These are phyloP conservation scores for Agrochola macilenta DNA, from an alignment of 2,888 invertebrate species.

Conservation along the genomic window DNA sequence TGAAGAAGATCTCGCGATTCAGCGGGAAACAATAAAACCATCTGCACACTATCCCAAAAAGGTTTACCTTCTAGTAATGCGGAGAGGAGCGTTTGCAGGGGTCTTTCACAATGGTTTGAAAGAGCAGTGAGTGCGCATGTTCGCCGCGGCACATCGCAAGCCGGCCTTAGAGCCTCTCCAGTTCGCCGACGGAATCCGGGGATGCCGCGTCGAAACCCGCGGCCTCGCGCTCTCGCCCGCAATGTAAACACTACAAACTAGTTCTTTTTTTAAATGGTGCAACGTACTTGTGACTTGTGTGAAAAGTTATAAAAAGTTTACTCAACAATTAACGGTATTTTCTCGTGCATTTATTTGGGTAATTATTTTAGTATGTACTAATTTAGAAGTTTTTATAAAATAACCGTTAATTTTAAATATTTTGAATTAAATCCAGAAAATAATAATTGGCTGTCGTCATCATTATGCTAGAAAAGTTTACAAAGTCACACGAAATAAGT, in stretches of 20 bases:
- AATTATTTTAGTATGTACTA: slow-evolving; percentile 50
- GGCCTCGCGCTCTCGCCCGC: slow-evolving; percentile 68
- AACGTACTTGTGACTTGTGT: slow-evolving; percentile 71
- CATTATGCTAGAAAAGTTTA: slow-evolving; percentile 62
- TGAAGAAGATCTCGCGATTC: slow-evolving; percentile 59
- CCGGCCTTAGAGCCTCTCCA: slow-evolving; percentile 77
- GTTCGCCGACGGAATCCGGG: slow-evolving; percentile 78
- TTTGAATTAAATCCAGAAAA: neutral
- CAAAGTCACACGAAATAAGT: slow-evolving; percentile 73
- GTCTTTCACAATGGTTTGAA: slow-evolving; percentile 83
- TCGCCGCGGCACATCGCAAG: slow-evolving; percentile 77
- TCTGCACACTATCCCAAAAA: slow-evolving; percentile 77
- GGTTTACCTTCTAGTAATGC: slow-evolving; percentile 84
- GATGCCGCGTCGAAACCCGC: slow-evolving; percentile 73
- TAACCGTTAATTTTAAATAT: slow-evolving; percentile 7
- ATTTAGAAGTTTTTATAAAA: slow-evolving; percentile 24
- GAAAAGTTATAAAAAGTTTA: slow-evolving; percentile 71
- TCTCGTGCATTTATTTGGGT: slow-evolving; percentile 57
- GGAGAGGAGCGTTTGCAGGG: slow-evolving; percentile 81
- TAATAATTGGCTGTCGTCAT: slow-evolving; percentile 53
- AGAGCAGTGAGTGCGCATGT: slow-evolving; percentile 86
- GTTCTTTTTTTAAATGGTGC: slow-evolving; percentile 72
- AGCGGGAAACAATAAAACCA: slow-evolving; percentile 73
- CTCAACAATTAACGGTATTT: slow-evolving; percentile 63
- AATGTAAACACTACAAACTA: slow-evolving; percentile 77